phyloP scores from a whole-genome alignment of 2,113 vertebrate species.

The Pituophis catenifer region DNA sequence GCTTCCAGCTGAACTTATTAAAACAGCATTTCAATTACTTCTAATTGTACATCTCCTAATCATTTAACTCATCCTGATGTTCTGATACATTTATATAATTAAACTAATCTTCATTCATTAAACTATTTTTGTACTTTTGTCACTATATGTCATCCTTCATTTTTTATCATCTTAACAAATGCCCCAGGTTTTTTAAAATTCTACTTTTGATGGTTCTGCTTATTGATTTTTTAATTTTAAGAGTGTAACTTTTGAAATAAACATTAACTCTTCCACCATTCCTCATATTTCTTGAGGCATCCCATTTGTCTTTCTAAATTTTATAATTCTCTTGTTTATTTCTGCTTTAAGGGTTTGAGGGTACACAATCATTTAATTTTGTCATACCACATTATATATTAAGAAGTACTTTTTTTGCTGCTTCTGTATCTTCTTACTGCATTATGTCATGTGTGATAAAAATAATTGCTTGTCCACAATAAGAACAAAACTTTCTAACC shows the following conservation, averaged over 20 bases:
- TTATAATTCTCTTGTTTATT: background rate
- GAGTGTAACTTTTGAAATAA: background rate
- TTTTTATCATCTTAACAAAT: background rate
- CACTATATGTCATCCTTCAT: conserved; percentile 10
- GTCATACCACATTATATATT: conserved; percentile 5
- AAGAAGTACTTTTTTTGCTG: background rate
- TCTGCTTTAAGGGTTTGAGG: background rate
- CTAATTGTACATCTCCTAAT: conserved; percentile 28
- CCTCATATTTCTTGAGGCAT: background rate
- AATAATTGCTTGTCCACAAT: background rate
- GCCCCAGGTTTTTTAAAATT: conserved; percentile 2
- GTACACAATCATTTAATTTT: background rate
- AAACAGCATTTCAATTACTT: background rate
- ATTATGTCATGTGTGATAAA: background rate
- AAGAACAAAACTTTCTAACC: background rate
- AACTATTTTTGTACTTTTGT: conserved; percentile 41
- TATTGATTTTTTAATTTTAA: conserved; percentile 7
- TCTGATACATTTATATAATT: conserved; percentile 29
- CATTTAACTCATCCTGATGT: conserved; percentile 8
- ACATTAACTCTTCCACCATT: conserved; percentile 8
- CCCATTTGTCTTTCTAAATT: conserved; percentile 15
- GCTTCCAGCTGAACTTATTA: background rate
- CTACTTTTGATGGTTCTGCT: background rate
- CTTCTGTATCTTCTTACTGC: background rate
- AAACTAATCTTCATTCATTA: conserved; percentile 38